Evolutionary conservation across 2,797 vertebrate species (phyloP).

Genomic region (Vultur gryphus): DNA sequence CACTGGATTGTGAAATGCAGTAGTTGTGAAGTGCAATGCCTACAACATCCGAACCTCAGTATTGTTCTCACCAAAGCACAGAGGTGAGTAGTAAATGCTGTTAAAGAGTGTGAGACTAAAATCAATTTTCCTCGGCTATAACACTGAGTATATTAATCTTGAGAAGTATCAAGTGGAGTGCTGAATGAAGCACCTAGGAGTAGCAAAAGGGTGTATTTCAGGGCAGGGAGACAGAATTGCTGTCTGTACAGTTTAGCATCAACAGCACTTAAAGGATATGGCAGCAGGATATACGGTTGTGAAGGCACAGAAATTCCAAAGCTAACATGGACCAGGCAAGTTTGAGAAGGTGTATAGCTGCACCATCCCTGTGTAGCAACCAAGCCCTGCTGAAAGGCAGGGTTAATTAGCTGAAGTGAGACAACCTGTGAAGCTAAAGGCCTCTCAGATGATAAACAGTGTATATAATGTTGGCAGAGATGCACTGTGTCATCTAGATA

Average conservation of each 20-base stretch:
- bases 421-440: neutral
- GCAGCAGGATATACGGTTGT: neutral
- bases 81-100: neutral
- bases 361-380: neutral
- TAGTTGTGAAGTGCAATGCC: neutral
- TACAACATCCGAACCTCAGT: neutral
- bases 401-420: neutral
- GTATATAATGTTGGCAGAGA: neutral
- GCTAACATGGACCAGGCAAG: too few relatives aligned
- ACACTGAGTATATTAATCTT: neutral
- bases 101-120: neutral
- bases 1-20: neutral
- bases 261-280: neutral
- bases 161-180: neutral
- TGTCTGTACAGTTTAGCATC: neutral
- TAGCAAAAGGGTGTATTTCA: neutral
- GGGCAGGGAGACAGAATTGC: neutral
- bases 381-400: neutral
- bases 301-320: neutral
- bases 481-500: neutral
- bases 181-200: neutral
- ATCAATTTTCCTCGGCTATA: neutral
- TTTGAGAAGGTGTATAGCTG: neutral
- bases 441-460: neutral
- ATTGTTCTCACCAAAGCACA: neutral